Evolutionary conservation across 2,113 vertebrate species (phyloP).

Genomic region (Elaphurus davidianus): DNA sequence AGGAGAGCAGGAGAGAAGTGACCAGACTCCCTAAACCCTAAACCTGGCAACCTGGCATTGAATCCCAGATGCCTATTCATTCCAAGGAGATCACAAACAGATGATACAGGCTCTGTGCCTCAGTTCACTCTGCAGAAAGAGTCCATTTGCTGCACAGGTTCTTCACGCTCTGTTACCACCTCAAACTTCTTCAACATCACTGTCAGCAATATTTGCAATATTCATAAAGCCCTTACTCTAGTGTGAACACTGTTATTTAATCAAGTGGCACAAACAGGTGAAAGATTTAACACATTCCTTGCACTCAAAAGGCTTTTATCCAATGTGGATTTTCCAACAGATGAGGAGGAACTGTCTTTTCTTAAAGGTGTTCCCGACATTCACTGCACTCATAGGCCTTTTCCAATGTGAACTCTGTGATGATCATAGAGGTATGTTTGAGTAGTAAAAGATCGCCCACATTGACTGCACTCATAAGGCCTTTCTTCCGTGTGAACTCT

Average conservation of each 20-base stretch:
- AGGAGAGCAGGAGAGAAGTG: neutral
- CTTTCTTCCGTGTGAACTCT: neutral
- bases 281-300: neutral
- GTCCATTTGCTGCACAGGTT: neutral
- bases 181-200: neutral
- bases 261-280: neutral
- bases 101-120: neutral
- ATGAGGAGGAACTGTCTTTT: neutral
- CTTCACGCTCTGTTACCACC: neutral
- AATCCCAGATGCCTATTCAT: neutral
- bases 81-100: neutral
- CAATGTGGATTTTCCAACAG: neutral
- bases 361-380: neutral
- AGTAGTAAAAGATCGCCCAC: neutral
- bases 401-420: neutral
- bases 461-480: neutral
- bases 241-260: neutral
- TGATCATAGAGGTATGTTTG: neutral
- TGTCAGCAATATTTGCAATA: neutral
- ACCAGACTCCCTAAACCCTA: neutral
- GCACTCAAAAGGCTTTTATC: neutral
- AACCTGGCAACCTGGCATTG: neutral
- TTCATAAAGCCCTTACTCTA: neutral
- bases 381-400: neutral
- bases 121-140: neutral